A percentile compares a stretch with the other conserved stretches of the same genome.
Conservation (phyloP, 2,113 vertebrate genomes). For the Lampris megalopsis region DNA sequence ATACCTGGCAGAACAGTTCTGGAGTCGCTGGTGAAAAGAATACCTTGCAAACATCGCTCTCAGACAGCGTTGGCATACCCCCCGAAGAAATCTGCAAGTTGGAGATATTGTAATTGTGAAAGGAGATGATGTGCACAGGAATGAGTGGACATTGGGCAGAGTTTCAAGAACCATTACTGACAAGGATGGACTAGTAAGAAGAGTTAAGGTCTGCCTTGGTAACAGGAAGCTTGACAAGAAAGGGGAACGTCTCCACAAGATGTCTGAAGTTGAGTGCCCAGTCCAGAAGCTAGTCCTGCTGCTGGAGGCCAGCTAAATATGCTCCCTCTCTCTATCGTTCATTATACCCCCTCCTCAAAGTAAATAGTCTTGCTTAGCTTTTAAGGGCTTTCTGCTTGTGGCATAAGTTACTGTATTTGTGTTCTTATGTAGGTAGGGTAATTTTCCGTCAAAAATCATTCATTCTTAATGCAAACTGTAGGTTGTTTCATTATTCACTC, state of each 20-base stretch:
- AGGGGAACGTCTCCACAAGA: not conserved
- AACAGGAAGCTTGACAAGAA: constrained; percentile 1
- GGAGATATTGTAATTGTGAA: constrained; percentile 23
- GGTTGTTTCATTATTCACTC: no score
- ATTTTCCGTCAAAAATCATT: no score
- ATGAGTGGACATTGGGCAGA: constrained; percentile 16
- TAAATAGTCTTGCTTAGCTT: no score
- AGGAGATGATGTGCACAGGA: constrained; percentile 27
- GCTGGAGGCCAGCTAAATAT: no score
- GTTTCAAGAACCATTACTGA: constrained; percentile 1
- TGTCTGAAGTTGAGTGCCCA: no score
- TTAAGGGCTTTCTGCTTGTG: no score
- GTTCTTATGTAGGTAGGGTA: no score
- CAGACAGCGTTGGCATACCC: constrained; percentile 21
- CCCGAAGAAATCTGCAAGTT: constrained; percentile 11
- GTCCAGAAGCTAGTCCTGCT: no score
- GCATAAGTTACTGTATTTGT: no score
- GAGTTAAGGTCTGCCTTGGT: constrained; percentile 22
- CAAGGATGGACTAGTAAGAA: constrained; percentile 20
- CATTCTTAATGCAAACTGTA: no score
- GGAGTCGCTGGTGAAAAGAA: constrained; percentile 20
- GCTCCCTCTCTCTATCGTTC: no score
- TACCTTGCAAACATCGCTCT: constrained; percentile 24
- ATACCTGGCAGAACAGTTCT: not conserved
- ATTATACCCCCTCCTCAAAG: no score